Evolutionary conservation across 2,797 vertebrate genomes (phyloP), one percentile per base, ranked within the genome.

Genomic region (Serranus cabrilla): DNA sequence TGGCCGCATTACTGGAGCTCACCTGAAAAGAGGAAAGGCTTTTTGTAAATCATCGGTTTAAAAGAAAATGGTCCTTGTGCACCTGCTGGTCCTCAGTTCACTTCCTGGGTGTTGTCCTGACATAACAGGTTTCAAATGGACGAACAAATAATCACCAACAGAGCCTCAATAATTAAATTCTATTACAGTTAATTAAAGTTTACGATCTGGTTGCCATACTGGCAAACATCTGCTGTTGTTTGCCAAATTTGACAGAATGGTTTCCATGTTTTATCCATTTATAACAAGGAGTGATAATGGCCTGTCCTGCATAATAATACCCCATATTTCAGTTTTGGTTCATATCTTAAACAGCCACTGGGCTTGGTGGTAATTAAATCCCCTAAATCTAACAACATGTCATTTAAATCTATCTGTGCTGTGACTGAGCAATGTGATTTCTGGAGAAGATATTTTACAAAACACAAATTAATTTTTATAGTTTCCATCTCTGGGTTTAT

Each of bases 1-100:
- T 84, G 55, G 89, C 91, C 80, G 92, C 78, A 76, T 94, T 96
- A 91, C 94, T 94, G 83, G 97, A 90, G 78, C 94, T 91, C 83
- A 94, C 96, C 98, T 99, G 89, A 27, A 25, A 14, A 11, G 27
- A 68, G 34, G 34, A 7, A 20, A 51, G 2, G 17, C 3, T 45
- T 58, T 23, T 31, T 16, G 23, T 42, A n/a, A n/a, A n/a, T n/a
- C n/a, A n/a, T n/a, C n/a, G n/a, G n/a, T n/a, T n/a, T n/a, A n/a
- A 20, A 21, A 27, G 6, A n/a, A 52, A 45, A 27, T 1, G n/a
- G 31, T 49, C 7, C 2, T 18, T 50, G 7, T 16, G 18, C 37
- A 21, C 14, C n/a, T 2, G 25, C 16, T 52, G 17, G 11, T 20
- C 13, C 16, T 45, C 4, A 17, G 20, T 51, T 52, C 46, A 43